These are phyloP conservation scores for Homarus gammarus DNA, from an alignment of 2,888 invertebrate genomes.

Conservation along the genomic window DNA sequence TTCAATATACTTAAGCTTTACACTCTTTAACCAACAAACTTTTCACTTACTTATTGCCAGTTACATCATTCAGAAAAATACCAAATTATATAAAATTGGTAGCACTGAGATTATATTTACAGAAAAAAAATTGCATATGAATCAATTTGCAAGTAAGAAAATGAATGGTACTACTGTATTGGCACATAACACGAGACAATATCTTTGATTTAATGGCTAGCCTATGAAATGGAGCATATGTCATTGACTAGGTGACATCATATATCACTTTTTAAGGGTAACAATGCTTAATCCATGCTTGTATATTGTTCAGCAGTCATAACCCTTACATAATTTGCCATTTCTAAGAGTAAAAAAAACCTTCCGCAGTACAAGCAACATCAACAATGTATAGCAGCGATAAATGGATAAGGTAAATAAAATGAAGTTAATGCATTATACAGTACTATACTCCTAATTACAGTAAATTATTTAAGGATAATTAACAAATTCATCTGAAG, in stretches of 20 bases:
- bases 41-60: not conserved
- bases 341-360: not conserved
- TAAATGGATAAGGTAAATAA: slow-evolving; percentile 1
- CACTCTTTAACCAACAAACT: not conserved
- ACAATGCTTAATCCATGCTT: not conserved
- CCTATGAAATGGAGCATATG: not conserved
- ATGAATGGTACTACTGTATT: not conserved
- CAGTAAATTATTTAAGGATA: no score
- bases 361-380: slow-evolving; percentile 7
- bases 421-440: no score
- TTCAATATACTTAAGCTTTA: not conserved
- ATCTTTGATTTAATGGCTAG: not conserved
- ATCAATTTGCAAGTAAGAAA: not conserved
- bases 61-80: slow-evolving; percentile 6
- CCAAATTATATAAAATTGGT: not conserved
- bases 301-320: not conserved
- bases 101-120: not conserved
- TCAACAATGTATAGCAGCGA: not conserved
- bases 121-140: no score
- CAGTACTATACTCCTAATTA: no score
- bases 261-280: not conserved
- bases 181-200: not conserved
- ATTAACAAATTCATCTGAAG: no score
- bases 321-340: not conserved
- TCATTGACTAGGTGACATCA: slow-evolving; percentile 12